Base-by-base conservation (phyloP, 1,140 invertebrate genomes). In the Zaprionus ghesquierei region DNA sequence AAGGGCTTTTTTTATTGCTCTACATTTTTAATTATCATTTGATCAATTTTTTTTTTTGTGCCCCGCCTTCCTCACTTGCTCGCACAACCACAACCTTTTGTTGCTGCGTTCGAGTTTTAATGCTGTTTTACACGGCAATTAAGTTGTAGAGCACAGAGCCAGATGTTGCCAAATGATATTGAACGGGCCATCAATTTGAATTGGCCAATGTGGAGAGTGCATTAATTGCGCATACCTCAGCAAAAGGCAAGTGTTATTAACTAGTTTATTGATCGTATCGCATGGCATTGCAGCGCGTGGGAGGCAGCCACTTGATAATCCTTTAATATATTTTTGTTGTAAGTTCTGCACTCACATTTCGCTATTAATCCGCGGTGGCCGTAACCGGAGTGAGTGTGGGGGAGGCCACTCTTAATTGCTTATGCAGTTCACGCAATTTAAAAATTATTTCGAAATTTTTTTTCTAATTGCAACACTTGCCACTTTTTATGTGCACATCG, bases 1-100 rank as follows among this genome's bases (percentile, higher is more conserved):
- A 89, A 87, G 80, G 60, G 41, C 62, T 79, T 84, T 89, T 84
- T 84, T 89, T 84, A 59, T 66, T 77, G 79, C 49, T 58, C 62
- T 62, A 89, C 76, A 78, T 87, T 87, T 87, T 82, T 87, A 89
- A 87, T 87, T 87, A 84, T 89, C 77, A 87, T 87, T 87, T 84
- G 85, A 87, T 87, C 73, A 84, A 71, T 68, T 69, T 50, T 68
- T 41, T 46, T 8, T 68, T 41, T 46, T 8, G 9, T 8, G 2
- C 41, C 18, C 18, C 18, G n/a, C n/a, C n/a, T n/a, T n/a, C n/a
- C n/a, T n/a, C n/a, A n/a, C n/a, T n/a, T n/a, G n/a, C n/a, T n/a
- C 15, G 13, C 18, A 18, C 18, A 20, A 3, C 18, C 15, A 46
- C 18, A 46, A 44, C 53, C 33, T 38, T 50, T 31, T 51, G 33